Evolutionary conservation across 2,797 vertebrate species (phyloP), one percentile per base, ranked within the genome.

Genomic region (Helicolenus hilgendorfi): DNA sequence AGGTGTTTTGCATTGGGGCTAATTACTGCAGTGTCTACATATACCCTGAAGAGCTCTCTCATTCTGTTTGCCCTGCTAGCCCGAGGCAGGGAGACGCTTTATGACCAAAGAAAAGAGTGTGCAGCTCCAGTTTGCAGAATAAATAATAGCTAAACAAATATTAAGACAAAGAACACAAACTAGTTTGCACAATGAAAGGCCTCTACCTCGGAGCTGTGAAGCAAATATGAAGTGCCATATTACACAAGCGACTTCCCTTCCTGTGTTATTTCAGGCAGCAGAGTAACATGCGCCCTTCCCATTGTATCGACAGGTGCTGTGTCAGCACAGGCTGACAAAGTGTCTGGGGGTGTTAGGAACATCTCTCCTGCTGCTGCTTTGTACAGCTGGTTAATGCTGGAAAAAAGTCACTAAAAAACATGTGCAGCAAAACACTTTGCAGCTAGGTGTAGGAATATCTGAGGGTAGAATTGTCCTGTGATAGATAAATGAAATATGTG

Each of bases 281-380:
- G 13, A 10, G 11, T 65, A 72, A 62, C 70, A 45, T 60, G 56
- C 7, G 3, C 35, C 67, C 27, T 72, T 58, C 33, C 18, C 11
- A 49, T 82, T 53, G 29, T 13, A 31, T 67, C 3, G 27, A 45
- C 58, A 71, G 55, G 41, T 68, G 84, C 73, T 81, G 72, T 13
- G 68, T 86, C 78, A 77, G 85, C 87, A 75, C 56, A 74, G 26
- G 58, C 45, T 83, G 59, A 69, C 75, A 29, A 20, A 64, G 59
- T 77, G 59, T 70, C 65, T 35, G 24, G 63, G 14, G 31, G 62
- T 63, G 36, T 65, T 72, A 35, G 15, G 18, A 67, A 38, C 53
- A 79, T 27, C 10, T 69, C 26, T 55, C 18, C 59, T 36, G n/a
- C 35, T 83, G 26, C n/a, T 83, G 26, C n/a, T 20, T 27, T 0